These are phyloP conservation scores for Reinhardtius hippoglossoides DNA, from an alignment of 2,113 vertebrate species.

Conservation along the genomic window DNA sequence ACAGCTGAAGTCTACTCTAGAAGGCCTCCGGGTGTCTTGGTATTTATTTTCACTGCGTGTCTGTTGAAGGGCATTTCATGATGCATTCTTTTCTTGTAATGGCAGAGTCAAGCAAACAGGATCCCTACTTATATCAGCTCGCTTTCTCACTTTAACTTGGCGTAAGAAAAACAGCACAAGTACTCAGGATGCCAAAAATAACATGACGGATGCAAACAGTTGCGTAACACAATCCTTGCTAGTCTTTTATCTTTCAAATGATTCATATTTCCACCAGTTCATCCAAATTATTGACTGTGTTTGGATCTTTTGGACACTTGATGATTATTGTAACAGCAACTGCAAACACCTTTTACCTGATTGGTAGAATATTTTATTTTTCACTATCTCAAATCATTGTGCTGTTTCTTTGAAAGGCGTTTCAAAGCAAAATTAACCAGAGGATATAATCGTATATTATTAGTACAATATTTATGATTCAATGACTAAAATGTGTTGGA, in stretches of 20 bases:
- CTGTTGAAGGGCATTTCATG: slow-evolving; percentile 26
- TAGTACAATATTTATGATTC: not conserved
- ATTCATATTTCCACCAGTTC: not conserved
- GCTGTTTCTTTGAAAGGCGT: not conserved
- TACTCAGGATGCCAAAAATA: no score
- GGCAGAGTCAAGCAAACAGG: slow-evolving; percentile 23
- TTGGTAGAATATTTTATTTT: no score
- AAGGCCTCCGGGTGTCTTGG: slow-evolving; percentile 78
- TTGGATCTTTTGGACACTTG: not conserved
- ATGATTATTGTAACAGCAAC: not conserved
- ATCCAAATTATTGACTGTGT: not conserved
- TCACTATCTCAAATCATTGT: no score
- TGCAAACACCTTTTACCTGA: not conserved
- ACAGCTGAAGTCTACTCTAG: slow-evolving; percentile 70
- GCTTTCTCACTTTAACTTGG: slow-evolving; percentile 6
- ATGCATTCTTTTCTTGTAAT: slow-evolving; percentile 2
- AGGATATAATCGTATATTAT: not conserved
- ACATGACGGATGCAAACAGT: not conserved
- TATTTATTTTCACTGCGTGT: slow-evolving; percentile 34
- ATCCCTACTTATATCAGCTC: not conserved
- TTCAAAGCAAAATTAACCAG: not conserved
- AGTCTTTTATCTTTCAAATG: not conserved
- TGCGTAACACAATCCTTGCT: not conserved
- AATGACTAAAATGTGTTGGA: not conserved
- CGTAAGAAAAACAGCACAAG: slow-evolving; percentile 2